Evolutionary conservation across 2,797 vertebrate genomes (phyloP).

Genomic region (Rallus crepitans): DNA sequence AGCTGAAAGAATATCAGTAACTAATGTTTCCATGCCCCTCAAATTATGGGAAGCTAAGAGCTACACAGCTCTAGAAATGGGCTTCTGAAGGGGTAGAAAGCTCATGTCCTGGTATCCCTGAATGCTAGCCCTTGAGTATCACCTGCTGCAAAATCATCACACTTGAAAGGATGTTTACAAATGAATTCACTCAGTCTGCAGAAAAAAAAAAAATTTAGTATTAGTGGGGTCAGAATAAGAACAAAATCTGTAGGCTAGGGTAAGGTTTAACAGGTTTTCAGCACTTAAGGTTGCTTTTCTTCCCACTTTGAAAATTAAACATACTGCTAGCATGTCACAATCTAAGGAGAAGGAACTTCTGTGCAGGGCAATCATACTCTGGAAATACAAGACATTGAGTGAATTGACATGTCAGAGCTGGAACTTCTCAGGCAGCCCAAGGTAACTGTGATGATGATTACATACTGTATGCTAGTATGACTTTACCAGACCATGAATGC

Average conservation of each 20-base stretch:
- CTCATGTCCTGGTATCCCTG: neutral
- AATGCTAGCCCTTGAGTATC: neutral
- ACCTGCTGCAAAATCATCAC: neutral
- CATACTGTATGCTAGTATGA: neutral
- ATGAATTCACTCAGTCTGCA: neutral
- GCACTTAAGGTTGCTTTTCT: neutral
- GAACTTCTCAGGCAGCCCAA: neutral
- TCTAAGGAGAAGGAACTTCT: neutral
- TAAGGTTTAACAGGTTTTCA: neutral
- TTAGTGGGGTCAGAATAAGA: neutral
- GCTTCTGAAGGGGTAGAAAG: neutral
- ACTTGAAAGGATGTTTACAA: neutral
- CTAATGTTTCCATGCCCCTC: neutral
- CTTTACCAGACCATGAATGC: neutral
- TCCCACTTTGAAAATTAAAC: neutral
- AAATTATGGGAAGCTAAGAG: neutral
- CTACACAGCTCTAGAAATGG: neutral
- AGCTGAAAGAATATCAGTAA: constrained; percentile 19
- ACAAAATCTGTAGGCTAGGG: neutral
- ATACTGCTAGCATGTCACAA: neutral
- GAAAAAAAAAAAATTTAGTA: neutral
- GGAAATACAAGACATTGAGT: neutral
- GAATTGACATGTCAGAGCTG: rapidly evolving
- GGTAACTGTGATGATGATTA: neutral
- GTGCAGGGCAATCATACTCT: neutral